Base-by-base conservation (phyloP, 1,140 invertebrate genomes). In the Oryzaephilus surinamensis region DNA sequence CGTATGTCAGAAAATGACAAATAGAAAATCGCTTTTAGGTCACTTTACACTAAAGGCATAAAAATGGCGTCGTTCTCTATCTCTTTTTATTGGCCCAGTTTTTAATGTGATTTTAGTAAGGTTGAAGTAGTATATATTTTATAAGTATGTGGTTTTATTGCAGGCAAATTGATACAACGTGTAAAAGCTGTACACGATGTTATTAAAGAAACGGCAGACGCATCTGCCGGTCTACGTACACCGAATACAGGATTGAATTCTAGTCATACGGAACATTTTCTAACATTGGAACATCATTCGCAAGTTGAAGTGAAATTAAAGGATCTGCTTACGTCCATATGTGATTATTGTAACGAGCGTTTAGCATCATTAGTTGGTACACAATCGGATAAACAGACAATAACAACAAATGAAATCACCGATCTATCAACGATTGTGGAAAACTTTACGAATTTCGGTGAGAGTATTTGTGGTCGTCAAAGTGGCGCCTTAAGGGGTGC, bases 331-430 rank as follows among this genome's bases (percentile, higher is more conserved):
- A 71, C 69, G 32, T 76, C 77, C 3, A 71, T 92, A 15, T 91
- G 87, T 62, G 84, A 96, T 65, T 91, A 91, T 62, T 89, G 88
- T 45, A 86, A 94, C 62, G 90, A 95, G 59, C 68, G 84, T 46
- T 81, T 89, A 66, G 87, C 88, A 39, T 85, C 86, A 63, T 66
- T 94, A 26, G 72, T 94, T 23, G 77, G 79, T 19, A 79, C 81
- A 32, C 75, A 84, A 66, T 77, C 76, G 35, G 80, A 82, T 48
- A 76, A 74, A 41, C 71, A 74, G 38, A 63, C 67, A 8, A 74
- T 79, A 10, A 81, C 76, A 6, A 72, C 85, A 23, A 60, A 69
- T 49, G 84, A 95, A 61, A 79, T 96, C 55, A 77, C 79, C 21
- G 72, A 79, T 53, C 61, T 97, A 20, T 78, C 82, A 0, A 69